Conservation (phyloP, 1,140 invertebrate genomes). For the Manduca sexta region DNA sequence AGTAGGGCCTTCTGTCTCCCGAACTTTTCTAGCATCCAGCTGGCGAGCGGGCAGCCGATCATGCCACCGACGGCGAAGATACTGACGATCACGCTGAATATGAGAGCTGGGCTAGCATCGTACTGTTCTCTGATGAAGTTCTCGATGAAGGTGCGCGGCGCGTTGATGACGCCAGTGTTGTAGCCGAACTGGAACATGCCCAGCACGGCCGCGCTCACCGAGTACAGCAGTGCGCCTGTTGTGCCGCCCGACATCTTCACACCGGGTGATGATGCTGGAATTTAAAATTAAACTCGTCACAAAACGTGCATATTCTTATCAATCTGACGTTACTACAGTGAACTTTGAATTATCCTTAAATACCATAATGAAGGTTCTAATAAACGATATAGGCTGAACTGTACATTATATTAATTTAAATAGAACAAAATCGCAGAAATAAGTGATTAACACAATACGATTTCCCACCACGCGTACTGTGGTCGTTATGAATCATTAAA, state of each 20-base stretch:
- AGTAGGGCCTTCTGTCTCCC: constrained; percentile 63
- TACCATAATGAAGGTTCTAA: too few relatives aligned
- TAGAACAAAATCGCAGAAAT: too few relatives aligned
- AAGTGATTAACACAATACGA: too few relatives aligned
- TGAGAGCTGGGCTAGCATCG: constrained; percentile 76
- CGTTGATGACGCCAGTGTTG: constrained; percentile 99
- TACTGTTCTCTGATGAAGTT: constrained; percentile 94
- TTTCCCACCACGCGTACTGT: too few relatives aligned
- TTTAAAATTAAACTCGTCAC: too few relatives aligned
- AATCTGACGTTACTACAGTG: too few relatives aligned
- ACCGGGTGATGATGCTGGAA: constrained; percentile 2
- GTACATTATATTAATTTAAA: too few relatives aligned
- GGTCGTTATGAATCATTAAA: too few relatives aligned
- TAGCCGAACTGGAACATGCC: constrained; percentile 99
- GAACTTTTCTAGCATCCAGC: constrained; percentile 81
- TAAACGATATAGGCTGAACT: too few relatives aligned
- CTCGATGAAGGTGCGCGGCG: constrained; percentile 94
- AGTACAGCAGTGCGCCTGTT: constrained; percentile 92
- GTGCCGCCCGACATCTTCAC: constrained; percentile 72
- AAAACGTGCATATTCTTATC: too few relatives aligned
- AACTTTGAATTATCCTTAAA: too few relatives aligned
- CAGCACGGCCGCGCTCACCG: constrained; percentile 94
- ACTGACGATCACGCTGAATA: constrained; percentile 93
- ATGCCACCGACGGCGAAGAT: constrained; percentile 97
- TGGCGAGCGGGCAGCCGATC: constrained; percentile 94